Evolutionary conservation across 2,888 invertebrate genomes (phyloP).

Genomic region (Copidosoma aretas): DNA sequence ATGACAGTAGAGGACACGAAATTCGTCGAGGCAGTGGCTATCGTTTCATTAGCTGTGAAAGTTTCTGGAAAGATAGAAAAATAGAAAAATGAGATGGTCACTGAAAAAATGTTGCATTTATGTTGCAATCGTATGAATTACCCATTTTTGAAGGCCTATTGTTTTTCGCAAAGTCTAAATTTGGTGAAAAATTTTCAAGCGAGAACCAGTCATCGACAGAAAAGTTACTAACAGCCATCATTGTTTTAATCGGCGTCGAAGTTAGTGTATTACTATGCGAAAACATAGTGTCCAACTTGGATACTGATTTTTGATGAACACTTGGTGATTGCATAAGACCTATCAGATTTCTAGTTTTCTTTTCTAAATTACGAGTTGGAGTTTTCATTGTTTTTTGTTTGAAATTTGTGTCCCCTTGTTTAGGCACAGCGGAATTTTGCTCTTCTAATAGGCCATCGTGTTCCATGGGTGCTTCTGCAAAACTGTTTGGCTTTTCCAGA

Average conservation of each 20-base stretch:
- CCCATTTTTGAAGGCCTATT: background rate
- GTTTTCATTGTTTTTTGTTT: background rate
- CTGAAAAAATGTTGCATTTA: background rate
- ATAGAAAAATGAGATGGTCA: background rate
- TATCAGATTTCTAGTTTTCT: slow-evolving; percentile 4
- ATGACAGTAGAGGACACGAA: slow-evolving; percentile 25
- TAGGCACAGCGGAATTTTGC: background rate
- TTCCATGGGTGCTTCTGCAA: background rate
- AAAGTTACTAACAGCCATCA: slow-evolving; percentile 23
- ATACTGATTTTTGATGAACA: slow-evolving; percentile 4
- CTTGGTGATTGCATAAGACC: slow-evolving; percentile 22
- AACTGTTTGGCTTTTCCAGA: background rate
- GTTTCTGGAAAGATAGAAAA: slow-evolving; percentile 15
- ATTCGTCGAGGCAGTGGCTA: slow-evolving; percentile 1
- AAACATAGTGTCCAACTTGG: slow-evolving; percentile 12
- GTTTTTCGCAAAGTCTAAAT: slow-evolving; percentile 7
- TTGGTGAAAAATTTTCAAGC: slow-evolving; percentile 22
- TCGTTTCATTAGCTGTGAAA: slow-evolving; percentile 18
- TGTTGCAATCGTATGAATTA: slow-evolving; percentile 1
- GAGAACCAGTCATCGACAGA: slow-evolving; percentile 32
- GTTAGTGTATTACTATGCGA: slow-evolving; percentile 26
- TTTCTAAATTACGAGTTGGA: background rate
- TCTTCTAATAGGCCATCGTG: background rate
- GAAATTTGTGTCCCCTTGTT: background rate
- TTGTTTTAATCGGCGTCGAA: slow-evolving; percentile 36